A percentile compares a stretch with the other conserved stretches of the same genome.
Evolutionary conservation across 2,113 vertebrate genomes (phyloP).

Genomic region (Ovis canadensis): DNA sequence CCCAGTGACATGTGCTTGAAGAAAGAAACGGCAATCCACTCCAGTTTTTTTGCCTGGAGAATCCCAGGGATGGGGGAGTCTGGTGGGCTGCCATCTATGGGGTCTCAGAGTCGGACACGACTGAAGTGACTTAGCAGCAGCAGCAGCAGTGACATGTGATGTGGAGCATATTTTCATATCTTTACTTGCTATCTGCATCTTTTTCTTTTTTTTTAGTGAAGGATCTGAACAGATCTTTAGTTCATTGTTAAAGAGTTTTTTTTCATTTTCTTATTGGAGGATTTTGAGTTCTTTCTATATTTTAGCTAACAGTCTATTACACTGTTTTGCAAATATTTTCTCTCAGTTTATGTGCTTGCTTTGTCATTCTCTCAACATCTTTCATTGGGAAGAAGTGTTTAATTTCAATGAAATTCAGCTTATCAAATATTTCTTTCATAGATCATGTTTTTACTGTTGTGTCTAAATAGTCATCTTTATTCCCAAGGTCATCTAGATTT

Average conservation of each 20-base stretch:
- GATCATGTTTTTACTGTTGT: not conserved
- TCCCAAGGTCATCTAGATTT: not conserved
- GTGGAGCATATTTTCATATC: not conserved
- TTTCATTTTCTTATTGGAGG: not conserved
- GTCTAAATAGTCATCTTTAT: not conserved
- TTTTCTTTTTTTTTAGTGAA: not conserved
- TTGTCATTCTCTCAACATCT: not conserved
- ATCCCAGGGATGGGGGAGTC: not conserved
- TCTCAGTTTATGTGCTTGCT: not conserved
- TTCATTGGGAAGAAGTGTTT: not conserved
- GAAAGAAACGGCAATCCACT: not conserved
- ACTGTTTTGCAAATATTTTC: not conserved
- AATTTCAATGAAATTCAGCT: not conserved
- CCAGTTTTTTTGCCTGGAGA: not conserved
- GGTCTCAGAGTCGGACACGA: fast-evolving
- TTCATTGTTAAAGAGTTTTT: not conserved
- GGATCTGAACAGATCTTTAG: not conserved
- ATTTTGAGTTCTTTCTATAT: not conserved
- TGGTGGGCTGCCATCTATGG: fast-evolving
- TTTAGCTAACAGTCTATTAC: not conserved
- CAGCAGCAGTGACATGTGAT: not conserved
- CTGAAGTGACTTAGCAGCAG: not conserved
- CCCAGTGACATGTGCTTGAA: not conserved
- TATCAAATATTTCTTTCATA: not conserved
- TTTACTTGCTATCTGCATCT: not conserved